Evolutionary conservation across 2,888 invertebrate genomes (phyloP).

Genomic region (Invenusta paracnida): DNA sequence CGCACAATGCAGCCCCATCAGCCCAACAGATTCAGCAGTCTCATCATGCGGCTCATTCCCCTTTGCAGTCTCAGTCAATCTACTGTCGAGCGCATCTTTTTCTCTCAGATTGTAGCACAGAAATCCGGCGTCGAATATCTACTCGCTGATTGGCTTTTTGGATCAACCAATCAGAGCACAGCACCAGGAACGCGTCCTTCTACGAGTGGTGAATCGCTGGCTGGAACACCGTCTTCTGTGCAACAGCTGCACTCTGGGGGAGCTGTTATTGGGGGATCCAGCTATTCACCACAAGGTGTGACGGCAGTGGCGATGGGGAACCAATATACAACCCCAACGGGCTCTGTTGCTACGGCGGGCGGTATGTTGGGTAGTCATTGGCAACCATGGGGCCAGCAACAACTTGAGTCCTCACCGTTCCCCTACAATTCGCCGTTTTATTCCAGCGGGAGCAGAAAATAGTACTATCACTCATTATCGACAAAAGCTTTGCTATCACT

Average conservation of each 20-base stretch:
- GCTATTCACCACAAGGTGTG: background rate
- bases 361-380: background rate
- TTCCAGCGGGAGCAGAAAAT: no score
- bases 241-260: background rate
- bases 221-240: background rate
- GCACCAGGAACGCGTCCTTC: no score
- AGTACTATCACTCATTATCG: no score
- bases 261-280: background rate
- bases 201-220: background rate
- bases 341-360: background rate
- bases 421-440: background rate
- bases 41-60: background rate
- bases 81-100: background rate
- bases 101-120: background rate
- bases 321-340: background rate
- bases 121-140: slow-evolving; percentile 8
- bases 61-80: background rate
- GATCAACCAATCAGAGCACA: background rate
- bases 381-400: slow-evolving; percentile 20
- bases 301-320: no score
- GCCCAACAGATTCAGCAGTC: background rate
- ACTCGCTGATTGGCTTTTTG: slow-evolving; percentile 6
- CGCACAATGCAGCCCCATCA: background rate
- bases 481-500: no score
- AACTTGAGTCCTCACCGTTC: background rate